Conservation (phyloP, 2,113 vertebrate species). For the Cephalopholis sonnerati region DNA sequence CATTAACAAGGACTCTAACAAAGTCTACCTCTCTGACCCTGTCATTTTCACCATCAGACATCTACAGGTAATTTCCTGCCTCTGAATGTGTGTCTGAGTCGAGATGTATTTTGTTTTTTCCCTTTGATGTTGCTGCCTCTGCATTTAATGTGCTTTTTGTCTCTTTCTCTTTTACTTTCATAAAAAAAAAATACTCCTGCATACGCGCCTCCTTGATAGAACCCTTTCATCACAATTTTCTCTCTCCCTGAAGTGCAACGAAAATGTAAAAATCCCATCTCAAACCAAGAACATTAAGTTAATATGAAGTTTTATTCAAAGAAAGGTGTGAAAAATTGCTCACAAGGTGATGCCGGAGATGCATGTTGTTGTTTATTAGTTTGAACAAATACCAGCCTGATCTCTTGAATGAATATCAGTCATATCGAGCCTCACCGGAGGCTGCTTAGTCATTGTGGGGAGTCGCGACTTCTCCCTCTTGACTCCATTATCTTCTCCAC, state of each 20-base stretch:
- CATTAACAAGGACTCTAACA: slow-evolving; percentile 98
- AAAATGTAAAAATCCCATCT: slow-evolving; percentile 25
- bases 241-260: slow-evolving; percentile 14
- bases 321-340: slow-evolving; percentile 34
- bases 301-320: slow-evolving; percentile 26
- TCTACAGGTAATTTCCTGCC: slow-evolving; percentile 89
- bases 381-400: slow-evolving; percentile 45
- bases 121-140: slow-evolving; percentile 25
- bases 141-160: slow-evolving; percentile 32
- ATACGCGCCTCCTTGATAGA: slow-evolving; percentile 7
- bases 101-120: slow-evolving; percentile 7
- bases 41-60: slow-evolving; percentile 97
- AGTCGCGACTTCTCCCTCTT: slow-evolving; percentile 65
- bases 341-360: slow-evolving; percentile 7
- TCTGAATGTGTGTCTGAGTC: background rate
- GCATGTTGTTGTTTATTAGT: slow-evolving; percentile 54
- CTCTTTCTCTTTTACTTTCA: slow-evolving; percentile 8
- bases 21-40: slow-evolving; percentile 96
- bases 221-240: slow-evolving; percentile 27
- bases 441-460: slow-evolving; percentile 66
- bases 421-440: slow-evolving; percentile 60
- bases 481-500: slow-evolving; percentile 74
- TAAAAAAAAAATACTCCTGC: background rate
- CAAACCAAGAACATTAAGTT: slow-evolving; percentile 22
- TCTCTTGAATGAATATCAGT: slow-evolving; percentile 67